phyloP scores from a whole-genome alignment of 1,140 invertebrate genomes.

The Trichomalopsis sarcophagae region DNA sequence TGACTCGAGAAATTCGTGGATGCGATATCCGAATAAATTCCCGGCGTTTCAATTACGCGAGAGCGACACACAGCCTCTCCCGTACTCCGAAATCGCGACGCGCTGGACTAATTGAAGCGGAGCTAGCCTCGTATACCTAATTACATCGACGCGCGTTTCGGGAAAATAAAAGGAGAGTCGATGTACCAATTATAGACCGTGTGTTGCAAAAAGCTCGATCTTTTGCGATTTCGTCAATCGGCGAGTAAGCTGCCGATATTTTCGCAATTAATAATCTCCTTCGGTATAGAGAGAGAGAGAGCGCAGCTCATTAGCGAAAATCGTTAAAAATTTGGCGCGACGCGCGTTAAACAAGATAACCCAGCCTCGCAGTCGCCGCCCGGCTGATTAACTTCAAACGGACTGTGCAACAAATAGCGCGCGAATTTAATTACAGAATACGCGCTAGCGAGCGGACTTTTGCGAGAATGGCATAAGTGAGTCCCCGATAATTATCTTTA shows the following conservation, averaged over 20 bases:
- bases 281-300: too few relatives aligned
- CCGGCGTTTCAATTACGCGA: too few relatives aligned
- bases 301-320: neutral
- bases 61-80: too few relatives aligned
- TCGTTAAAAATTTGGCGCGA: neutral
- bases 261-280: neutral
- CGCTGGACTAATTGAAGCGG: too few relatives aligned
- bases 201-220: neutral
- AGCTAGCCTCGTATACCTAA: too few relatives aligned
- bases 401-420: neutral
- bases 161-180: too few relatives aligned
- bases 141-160: too few relatives aligned
- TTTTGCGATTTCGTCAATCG: neutral
- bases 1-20: too few relatives aligned
- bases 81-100: too few relatives aligned
- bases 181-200: too few relatives aligned
- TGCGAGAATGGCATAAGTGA: neutral
- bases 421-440: neutral
- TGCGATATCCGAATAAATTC: too few relatives aligned
- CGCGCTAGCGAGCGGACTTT: neutral
- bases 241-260: neutral
- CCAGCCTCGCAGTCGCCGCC: too few relatives aligned
- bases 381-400: conserved; percentile 1
- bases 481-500: conserved; percentile 16
- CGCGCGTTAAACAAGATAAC: neutral